A percentile compares a stretch with the other conserved stretches of the same genome.
Evolutionary conservation across 2,888 invertebrate species (phyloP).

Genomic region (Icerya purchasi): DNA sequence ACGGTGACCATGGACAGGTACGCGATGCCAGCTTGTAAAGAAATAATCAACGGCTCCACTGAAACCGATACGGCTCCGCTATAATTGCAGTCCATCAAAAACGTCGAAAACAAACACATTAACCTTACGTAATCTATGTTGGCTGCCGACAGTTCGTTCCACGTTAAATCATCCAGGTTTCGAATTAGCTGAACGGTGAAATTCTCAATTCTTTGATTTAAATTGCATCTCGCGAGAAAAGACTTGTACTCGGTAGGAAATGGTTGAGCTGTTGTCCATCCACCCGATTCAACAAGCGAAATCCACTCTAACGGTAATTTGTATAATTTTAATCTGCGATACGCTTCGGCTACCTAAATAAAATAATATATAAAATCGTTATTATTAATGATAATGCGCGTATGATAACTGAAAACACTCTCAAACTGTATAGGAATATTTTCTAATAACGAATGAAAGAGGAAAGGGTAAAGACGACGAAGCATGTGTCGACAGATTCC

Average conservation of each 20-base stretch:
- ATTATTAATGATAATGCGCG: too few relatives aligned
- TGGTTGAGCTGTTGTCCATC: not conserved
- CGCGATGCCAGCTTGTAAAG: not conserved
- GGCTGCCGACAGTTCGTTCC: not conserved
- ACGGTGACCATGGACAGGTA: not conserved
- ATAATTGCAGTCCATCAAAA: too few relatives aligned
- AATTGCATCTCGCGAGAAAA: not conserved
- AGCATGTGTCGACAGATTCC: too few relatives aligned
- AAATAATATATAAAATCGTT: too few relatives aligned
- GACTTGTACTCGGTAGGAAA: not conserved
- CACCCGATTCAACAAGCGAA: not conserved
- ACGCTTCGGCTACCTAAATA: too few relatives aligned
- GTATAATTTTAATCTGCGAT: not conserved
- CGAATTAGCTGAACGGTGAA: not conserved
- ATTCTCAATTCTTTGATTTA: not conserved
- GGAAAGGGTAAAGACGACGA: too few relatives aligned
- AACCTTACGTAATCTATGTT: not conserved
- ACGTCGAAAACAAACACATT: not conserved
- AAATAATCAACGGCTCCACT: not conserved
- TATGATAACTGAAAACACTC: too few relatives aligned
- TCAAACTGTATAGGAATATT: too few relatives aligned
- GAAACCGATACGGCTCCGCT: not conserved
- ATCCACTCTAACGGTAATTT: not conserved
- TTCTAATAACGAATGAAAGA: too few relatives aligned
- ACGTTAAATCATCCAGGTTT: not conserved